A percentile compares a stretch with the other conserved stretches of the same genome.
Conservation (phyloP, 2,113 vertebrate species). For the Pao palembangensis region DNA sequence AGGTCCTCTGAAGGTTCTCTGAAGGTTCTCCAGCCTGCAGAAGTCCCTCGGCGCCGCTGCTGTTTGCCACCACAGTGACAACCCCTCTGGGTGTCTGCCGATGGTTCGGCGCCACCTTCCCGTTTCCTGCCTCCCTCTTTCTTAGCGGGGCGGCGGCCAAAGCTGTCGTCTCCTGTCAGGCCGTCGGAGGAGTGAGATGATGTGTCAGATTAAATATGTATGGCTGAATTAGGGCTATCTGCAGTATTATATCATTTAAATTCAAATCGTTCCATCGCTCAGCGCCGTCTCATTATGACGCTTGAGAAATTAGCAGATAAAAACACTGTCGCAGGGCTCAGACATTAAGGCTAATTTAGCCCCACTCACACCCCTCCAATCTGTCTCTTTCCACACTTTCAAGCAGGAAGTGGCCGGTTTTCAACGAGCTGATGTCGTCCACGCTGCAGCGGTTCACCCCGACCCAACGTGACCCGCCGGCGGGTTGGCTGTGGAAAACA, state of each 20-base stretch:
- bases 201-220: slow-evolving; percentile 81
- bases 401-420: slow-evolving; percentile 51
- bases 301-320: slow-evolving; percentile 74
- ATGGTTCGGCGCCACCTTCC: slow-evolving; percentile 24
- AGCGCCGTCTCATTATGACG: slow-evolving; percentile 70
- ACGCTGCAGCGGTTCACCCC: too few relatives aligned
- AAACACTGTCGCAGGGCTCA: slow-evolving; percentile 67
- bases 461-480: too few relatives aligned
- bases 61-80: slow-evolving; percentile 4
- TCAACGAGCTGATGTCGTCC: slow-evolving; percentile 21
- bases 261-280: slow-evolving; percentile 76
- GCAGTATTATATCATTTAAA: slow-evolving; percentile 79
- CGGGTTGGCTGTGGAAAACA: too few relatives aligned
- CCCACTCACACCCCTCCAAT: slow-evolving; percentile 44
- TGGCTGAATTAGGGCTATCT: slow-evolving; percentile 76
- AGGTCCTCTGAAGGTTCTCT: too few relatives aligned
- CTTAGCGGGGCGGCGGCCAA: slow-evolving; percentile 41
- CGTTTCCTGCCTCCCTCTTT: slow-evolving; percentile 13
- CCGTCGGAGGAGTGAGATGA: slow-evolving; percentile 69
- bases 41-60: neutral
- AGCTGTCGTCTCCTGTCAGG: slow-evolving; percentile 67
- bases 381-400: slow-evolving; percentile 36
- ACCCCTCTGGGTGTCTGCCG: slow-evolving; percentile 31
- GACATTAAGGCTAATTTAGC: slow-evolving; percentile 67
- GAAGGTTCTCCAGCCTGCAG: neutral